A percentile compares a stretch with the other conserved stretches of the same genome.
phyloP scores from a whole-genome alignment of 2,113 vertebrate genomes.

The Gnathochromis pfefferi region DNA sequence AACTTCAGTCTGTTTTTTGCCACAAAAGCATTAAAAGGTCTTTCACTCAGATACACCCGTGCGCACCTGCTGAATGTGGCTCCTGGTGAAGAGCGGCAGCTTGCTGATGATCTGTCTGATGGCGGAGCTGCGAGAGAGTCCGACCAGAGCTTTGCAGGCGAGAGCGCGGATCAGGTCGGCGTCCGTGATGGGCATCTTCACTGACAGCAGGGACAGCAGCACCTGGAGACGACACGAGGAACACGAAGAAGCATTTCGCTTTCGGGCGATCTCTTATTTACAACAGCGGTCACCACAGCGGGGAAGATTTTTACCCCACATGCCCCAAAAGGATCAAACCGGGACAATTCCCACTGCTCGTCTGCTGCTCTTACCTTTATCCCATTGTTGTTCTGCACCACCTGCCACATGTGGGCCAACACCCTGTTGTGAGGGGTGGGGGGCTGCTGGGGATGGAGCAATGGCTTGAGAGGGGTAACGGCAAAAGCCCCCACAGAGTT shows the following conservation, averaged over 20 bases:
- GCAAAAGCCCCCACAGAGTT: conserved; percentile 84
- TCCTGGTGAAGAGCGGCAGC: conserved; percentile 90
- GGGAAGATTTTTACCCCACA: accelerated
- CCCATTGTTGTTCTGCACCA: conserved; percentile 94
- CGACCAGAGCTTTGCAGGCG: conserved; percentile 90
- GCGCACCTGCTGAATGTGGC: conserved; percentile 86
- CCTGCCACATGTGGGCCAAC: conserved; percentile 90
- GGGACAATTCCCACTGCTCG: accelerated
- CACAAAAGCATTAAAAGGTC: neutral
- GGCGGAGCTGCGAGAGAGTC: conserved; percentile 82
- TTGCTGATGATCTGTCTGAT: conserved; percentile 96
- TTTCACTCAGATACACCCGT: neutral
- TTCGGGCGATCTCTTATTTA: neutral
- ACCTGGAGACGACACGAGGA: conserved; percentile 41
- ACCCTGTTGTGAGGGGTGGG: conserved; percentile 76
- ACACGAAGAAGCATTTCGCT: accelerated
- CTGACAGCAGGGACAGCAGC: conserved; percentile 84
- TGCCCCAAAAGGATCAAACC: accelerated
- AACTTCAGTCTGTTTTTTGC: neutral
- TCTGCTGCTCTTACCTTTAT: conserved; percentile 77
- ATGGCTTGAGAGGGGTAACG: conserved; percentile 64
- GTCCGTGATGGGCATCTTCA: conserved; percentile 93
- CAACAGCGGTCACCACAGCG: accelerated
- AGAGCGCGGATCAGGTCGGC: conserved; percentile 89
- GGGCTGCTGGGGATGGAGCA: conserved; percentile 60